phyloP scores from a whole-genome alignment of 2,888 invertebrate genomes.

The Zeuzera pyrina region DNA sequence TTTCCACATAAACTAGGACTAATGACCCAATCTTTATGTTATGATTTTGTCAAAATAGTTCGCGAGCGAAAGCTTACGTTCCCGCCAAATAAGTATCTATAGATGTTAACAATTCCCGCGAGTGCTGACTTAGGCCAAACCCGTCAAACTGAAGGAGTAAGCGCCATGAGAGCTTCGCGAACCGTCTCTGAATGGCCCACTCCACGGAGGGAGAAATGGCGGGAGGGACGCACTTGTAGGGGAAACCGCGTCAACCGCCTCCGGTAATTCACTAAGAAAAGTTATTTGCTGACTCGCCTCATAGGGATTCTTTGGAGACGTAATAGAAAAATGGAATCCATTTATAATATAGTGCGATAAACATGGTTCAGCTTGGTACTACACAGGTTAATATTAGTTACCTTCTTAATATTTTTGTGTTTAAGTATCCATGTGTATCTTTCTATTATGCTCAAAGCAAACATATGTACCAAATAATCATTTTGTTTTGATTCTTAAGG shows the following conservation, averaged over 20 bases:
- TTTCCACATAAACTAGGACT: conserved; percentile 10
- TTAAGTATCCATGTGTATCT: no score
- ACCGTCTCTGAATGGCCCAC: conserved; percentile 66
- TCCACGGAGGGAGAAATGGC: conserved; percentile 58
- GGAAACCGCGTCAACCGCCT: conserved; percentile 66
- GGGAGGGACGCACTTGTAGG: conserved; percentile 66
- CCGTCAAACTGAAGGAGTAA: conserved; percentile 64
- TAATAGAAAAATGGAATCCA: conserved; percentile 43
- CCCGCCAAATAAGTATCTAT: conserved; percentile 49
- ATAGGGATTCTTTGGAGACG: conserved; percentile 33
- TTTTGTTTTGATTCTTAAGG: no score
- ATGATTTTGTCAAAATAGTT: conserved; percentile 19
- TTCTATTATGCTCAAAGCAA: no score
- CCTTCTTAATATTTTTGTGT: no score
- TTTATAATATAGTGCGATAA: conserved; percentile 6
- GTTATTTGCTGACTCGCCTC: conserved; percentile 60
- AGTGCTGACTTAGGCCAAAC: conserved; percentile 50
- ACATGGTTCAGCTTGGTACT: no score
- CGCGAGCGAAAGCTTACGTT: conserved; percentile 34
- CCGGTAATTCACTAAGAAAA: conserved; percentile 70
- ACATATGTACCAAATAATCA: no score
- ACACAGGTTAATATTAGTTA: no score
- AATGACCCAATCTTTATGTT: conserved; percentile 10
- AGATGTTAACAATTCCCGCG: conserved; percentile 35
- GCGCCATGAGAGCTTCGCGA: conserved; percentile 65